Percentiles rank a stretch among this genome's conserved stretches.
phyloP scores from a whole-genome alignment of 2,113 vertebrate species.

The Isichthys henryi region DNA sequence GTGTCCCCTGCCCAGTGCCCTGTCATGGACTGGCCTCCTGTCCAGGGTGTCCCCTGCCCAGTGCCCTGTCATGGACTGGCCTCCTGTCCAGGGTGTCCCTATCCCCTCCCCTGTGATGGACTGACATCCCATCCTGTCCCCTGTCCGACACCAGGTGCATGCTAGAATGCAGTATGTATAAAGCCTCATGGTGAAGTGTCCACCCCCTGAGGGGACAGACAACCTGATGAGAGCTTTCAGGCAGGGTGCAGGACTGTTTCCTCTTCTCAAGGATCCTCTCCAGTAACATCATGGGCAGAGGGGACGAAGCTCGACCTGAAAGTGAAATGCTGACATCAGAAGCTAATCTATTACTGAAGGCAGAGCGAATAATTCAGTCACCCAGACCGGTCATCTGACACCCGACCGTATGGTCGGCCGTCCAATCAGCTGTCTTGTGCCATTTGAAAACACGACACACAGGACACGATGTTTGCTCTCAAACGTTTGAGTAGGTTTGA shows the following conservation, averaged over 20 bases:
- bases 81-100: background rate
- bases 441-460: too few species aligned
- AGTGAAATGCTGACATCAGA: background rate
- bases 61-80: background rate
- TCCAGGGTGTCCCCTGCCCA: background rate
- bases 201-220: background rate
- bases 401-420: too few species aligned
- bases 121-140: background rate
- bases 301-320: background rate
- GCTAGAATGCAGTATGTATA: background rate
- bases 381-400: too few species aligned
- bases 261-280: background rate
- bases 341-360: background rate
- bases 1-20: background rate
- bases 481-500: background rate
- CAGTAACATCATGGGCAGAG: background rate
- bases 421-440: too few species aligned
- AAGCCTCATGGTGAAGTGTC: background rate
- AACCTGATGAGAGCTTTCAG: background rate
- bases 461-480: background rate
- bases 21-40: background rate
- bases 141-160: background rate
- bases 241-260: background rate
- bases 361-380: background rate
- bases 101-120: background rate